Base-by-base conservation (phyloP, 2,797 vertebrate genomes). In the Pangasius krempfi region DNA sequence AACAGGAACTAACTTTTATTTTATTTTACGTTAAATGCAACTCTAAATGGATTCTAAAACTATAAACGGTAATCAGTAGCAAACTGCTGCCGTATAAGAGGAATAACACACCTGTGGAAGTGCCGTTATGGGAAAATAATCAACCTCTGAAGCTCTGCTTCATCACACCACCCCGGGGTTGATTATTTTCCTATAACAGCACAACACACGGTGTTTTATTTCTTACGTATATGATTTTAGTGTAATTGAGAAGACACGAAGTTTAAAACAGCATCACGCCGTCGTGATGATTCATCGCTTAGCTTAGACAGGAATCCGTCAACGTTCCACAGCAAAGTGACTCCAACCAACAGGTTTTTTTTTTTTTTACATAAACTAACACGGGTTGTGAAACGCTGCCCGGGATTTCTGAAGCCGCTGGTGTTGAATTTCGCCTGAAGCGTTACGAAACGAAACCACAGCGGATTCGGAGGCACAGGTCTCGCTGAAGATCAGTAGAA, bases 321-420 rank as follows among this genome's bases (percentile, higher is more conserved):
- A 16, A 20, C 22, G 5, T 12, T 25, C 70, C 70, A 75, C 40
- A 47, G 16, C 52, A 80, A 56, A 40, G 7, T 40, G 52, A 89
- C 76, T 47, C 60, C 5, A 52, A 70, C 30, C 62, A 88, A 86
- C 60, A 80, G 44, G 72, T 58, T 58, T 20, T 20, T 54, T 12
- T 54, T 54, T 54, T 88, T 86, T 60, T 54, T 83, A 83, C 40
- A 4, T 50, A 79, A 86, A 88, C 85, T 33, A 80, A 80, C 50
- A 8, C 37, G 86, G 64, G 85, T 40, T 80, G 47, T 20, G 40
- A 86, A 40, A 58, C n/a, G 2, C 33, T 4, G 56, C 18, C 60
- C 33, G 6, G 56, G 56, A 40, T 60, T 81, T 81, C 54, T 79
- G 18, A 54, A 30, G 40, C 2, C 16, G 7, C 33, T 22, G 68